Evolutionary conservation across 2,888 invertebrate species (phyloP).

Genomic region (Leptopilina syphax): DNA sequence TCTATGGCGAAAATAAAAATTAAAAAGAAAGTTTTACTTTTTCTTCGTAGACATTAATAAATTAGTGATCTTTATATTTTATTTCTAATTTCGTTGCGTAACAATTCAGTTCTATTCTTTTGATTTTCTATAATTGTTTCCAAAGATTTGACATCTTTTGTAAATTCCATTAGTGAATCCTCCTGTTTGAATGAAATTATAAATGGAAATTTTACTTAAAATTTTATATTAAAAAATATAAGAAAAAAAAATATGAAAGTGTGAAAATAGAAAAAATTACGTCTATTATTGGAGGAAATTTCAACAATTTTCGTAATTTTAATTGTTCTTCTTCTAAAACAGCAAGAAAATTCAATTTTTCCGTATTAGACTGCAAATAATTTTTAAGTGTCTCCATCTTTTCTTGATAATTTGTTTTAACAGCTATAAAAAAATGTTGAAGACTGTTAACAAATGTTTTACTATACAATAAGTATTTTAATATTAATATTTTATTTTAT

Average conservation of each 20-base stretch:
- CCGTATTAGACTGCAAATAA: slow-evolving; percentile 78
- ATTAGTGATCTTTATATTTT: background rate
- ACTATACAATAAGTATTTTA: too few species aligned
- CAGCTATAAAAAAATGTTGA: slow-evolving; percentile 51
- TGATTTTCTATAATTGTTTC: slow-evolving; percentile 70
- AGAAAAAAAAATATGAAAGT: too few species aligned
- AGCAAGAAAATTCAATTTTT: slow-evolving; percentile 79
- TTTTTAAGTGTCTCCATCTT: slow-evolving; percentile 75
- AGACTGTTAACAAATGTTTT: background rate
- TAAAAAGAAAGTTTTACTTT: background rate
- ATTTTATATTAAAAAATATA: background rate
- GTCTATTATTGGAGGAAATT: slow-evolving; percentile 60
- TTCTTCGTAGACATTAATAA: background rate
- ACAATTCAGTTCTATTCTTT: background rate
- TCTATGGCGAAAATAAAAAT: background rate
- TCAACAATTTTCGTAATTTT: slow-evolving; percentile 76
- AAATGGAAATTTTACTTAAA: background rate
- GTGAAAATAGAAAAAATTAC: slow-evolving; percentile 54
- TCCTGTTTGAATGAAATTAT: background rate
- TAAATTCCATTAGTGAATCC: slow-evolving; percentile 59
- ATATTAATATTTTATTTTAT: too few species aligned
- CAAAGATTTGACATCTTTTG: slow-evolving; percentile 75
- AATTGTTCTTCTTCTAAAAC: slow-evolving; percentile 79
- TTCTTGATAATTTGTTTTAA: slow-evolving; percentile 71
- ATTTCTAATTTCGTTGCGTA: slow-evolving; percentile 34